A percentile compares a stretch with the other conserved stretches of the same genome.
Evolutionary conservation across 2,113 vertebrate genomes (phyloP).

Genomic region (Ailuropoda melanoleuca): DNA sequence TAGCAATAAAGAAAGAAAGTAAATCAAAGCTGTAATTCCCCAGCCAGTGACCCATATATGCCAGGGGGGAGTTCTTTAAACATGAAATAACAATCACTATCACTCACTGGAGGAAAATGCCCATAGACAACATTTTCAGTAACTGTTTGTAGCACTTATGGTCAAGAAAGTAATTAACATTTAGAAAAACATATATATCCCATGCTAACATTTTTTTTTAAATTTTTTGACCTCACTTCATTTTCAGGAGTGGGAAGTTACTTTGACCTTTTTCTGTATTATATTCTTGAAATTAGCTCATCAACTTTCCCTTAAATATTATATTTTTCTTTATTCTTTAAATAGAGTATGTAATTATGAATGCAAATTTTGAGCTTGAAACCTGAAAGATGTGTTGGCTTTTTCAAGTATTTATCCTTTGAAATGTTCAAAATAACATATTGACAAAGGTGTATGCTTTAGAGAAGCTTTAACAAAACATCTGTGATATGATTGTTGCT

Average conservation of each 20-base stretch:
- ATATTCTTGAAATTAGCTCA: slow-evolving; percentile 44
- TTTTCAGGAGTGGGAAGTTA: neutral
- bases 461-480: slow-evolving; percentile 68
- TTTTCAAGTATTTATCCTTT: slow-evolving; percentile 63
- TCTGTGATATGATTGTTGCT: slow-evolving; percentile 69
- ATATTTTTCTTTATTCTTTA: neutral
- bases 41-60: neutral
- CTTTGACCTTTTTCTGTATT: slow-evolving; percentile 16
- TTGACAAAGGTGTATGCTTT: slow-evolving; percentile 70
- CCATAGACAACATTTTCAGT: neutral
- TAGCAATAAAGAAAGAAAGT: neutral
- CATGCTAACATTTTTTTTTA: neutral
- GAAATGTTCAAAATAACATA: slow-evolving; percentile 77
- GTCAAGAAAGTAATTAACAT: neutral
- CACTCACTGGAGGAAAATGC: neutral
- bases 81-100: too few relatives aligned
- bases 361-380: slow-evolving; percentile 59
- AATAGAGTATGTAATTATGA: slow-evolving; percentile 57
- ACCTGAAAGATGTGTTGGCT: slow-evolving; percentile 8
- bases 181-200: neutral
- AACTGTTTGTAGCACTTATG: neutral
- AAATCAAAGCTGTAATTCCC: neutral
- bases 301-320: slow-evolving; percentile 41
- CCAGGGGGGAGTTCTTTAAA: neutral
- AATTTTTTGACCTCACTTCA: neutral